Evolutionary conservation across 2,888 invertebrate species (phyloP), one percentile per base, ranked within the genome.

Genomic region (Vanessa cardui): DNA sequence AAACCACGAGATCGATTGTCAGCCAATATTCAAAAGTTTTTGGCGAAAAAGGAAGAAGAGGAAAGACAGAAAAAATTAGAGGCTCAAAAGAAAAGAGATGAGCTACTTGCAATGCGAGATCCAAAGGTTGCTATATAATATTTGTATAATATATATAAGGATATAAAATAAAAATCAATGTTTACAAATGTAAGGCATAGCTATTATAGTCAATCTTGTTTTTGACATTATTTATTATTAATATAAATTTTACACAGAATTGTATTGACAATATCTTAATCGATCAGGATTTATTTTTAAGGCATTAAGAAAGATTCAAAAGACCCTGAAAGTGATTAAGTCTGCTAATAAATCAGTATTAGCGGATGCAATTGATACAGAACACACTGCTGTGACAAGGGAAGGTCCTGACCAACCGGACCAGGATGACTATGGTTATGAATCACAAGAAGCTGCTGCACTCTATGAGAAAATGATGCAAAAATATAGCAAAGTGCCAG

Each of bases 341-440:
- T 96, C 97, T 7, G 97, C 98, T 0, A 97, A 97, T 83, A 97
- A 97, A 82, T 96, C 97, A 4, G 97, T 96, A 2, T 88, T 98
- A 72, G 96, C 95, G 54, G 98, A 98, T 93, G 97, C 97, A 0
- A 90, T 96, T 31, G 96, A 97, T 79, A 93, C 94, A 75, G 94
- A 96, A 44, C 95, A 97, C 76, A 96, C 96, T 16, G 96, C 96
- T 5, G 94, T 96, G 6, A 96, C 96, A 0, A 86, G 95, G 46
- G 94, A 94, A 60, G 97, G 96, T 0, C 95, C 95, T 0, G 94
- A 95, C 1, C 97, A 97, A 79, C 96, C 97, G 0, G 98, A 98
- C 78, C 97, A 97, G 81, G 98, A 98, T 89, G 98, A 98, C 81
- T 98, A 98, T 82, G 98, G 98, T 0, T 98, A 97, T 81, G 97